Evolutionary conservation across 1,140 invertebrate species (phyloP), one percentile per base, ranked within the genome.

Genomic region (Bombus cullumanus): DNA sequence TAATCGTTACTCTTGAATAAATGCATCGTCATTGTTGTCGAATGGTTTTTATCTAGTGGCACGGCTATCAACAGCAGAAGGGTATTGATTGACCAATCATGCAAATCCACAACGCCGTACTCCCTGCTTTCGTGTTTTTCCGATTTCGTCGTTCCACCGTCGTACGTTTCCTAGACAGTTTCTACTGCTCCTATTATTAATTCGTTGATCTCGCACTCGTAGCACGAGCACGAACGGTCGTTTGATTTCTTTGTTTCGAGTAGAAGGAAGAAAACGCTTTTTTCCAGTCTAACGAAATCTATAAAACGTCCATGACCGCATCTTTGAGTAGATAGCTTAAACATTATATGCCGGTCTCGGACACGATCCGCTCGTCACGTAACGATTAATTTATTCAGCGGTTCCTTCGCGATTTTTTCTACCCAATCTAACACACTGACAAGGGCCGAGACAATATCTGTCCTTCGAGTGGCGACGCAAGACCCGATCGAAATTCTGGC

Each of bases 21-120:
- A 53, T 74, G 77, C 81, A 79, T 25, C 85, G 74, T 89, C 79
- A 89, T 82, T 90, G 89, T 90, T 89, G 81, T 87, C 82, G 81
- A 34, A 43, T 22, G 64, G 74, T 74, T 89, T 87, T 89, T 80
- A 76, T 73, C 43, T 62, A 74, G 73, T 41, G 47, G 43, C 25
- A 41, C 62, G 37, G 39, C 72, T 64, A 83, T 77, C 73, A 39
- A 82, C 62, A 22, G 79, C 43, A 37, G 34, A 31, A 34, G 74
- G 47, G 77, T 69, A 83, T 78, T 78, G 75, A 83, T 78, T 64
- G 74, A 39, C 69, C 53, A 83, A 78, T 71, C 82, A 78, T 83
- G 64, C n/a, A 77, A 78, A 68, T 69, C 47, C 34, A 41, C 81
- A 22, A 62, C 31, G 53, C 37, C 37, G 34, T n/a, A 22, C 31